Base-by-base conservation (phyloP, 2,113 vertebrate species). In the Clupea harengus region DNA sequence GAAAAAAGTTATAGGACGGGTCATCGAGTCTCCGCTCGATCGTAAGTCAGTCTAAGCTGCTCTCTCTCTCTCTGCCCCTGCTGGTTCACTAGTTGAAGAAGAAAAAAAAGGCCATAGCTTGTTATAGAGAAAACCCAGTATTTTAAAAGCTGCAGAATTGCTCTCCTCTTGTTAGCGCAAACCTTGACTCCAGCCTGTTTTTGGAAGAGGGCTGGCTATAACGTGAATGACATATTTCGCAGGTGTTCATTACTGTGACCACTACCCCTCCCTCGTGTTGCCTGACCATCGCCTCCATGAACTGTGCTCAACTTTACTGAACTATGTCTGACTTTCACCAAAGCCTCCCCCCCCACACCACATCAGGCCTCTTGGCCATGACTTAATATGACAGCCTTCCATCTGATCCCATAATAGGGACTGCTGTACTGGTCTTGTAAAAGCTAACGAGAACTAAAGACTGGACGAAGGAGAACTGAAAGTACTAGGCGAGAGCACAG, bases 221-320 rank as follows among this genome's bases (percentile, higher is more conserved):
- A 88, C 90, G 85, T 82, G 86, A 85, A 83, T 67, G 82, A 90
- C 85, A 86, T 75, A 88, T 91, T 85, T 89, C 22, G 83, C 90
- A 92, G 91, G 89, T 93, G 90, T 91, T 91, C 88, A 90, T 92
- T 92, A 91, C 81, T 82, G 86, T 85, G 91, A 88, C 89, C 87
- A 82, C 86, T 89, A 57, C 89, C 57, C 32, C 4, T 28, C 32
- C 13, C 20, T 75, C 49, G 82, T 82, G 78, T 67, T 45, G 82
- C 45, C 2, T n/a, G 67, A 86, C 86, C 67, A 46, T 49, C 15
- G 72, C 72, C 9, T 50, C 86, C 45, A 6, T 85, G 88, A 91
- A 82, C 83, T 18, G 17, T 0, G 47, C 32, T 86, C 80, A 6
- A 82, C 78, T 54, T 81, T 81, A 22, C 81, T 89, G 88, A 89